Base-by-base conservation (phyloP, 2,113 vertebrate species). In the Myrmophylax atrothorax region DNA sequence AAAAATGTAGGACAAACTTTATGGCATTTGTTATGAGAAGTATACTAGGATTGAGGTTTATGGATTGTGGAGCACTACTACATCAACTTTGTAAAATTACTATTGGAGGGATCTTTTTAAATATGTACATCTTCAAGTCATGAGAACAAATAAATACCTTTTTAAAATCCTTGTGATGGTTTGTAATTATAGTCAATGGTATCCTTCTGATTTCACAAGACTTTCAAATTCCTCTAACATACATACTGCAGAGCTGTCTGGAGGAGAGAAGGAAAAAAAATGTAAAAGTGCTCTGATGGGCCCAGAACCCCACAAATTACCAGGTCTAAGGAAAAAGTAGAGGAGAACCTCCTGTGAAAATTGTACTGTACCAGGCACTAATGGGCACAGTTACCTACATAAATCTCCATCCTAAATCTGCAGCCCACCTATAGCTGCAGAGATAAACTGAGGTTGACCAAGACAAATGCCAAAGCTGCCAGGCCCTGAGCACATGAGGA, bases 1-100 rank as follows among this genome's bases (percentile, higher is more conserved):
- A 72, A 44, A 89, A 92, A 66, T 10, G 5, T 56, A 73, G 29
- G 58, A 46, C 63, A 66, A 42, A 11, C 11, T 86, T 94, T 92
- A 80, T 75, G 49, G 38, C n/a, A 67, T 62, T 86, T 90, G 35
- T 90, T 64, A 83, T 38, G 18, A 82, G 40, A 84, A 81, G 42
- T 50, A 22, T 38, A 80, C 44, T 33, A n/a, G 87, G 26, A 70
- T 47, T 77, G 76, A 37, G 24, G 28, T 59, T 95, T 85, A 85
- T 73, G 38, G 75, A 83, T 77, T 80, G 63, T 69, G 53, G 52
- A 93, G 31, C 46, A 29, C 38, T 68, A 35, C 19, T 79, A 73
- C 72, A 19, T 88, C 88, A 95, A 64, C 44, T 86, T 59, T 33
- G 18, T 56, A 84, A 84, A 60, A 87, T 87, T 89, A 73, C 38